These are phyloP conservation scores for Sinodicranocentrus sp. DNA, from an alignment of 2,888 invertebrate genomes.

Conservation along the genomic window DNA sequence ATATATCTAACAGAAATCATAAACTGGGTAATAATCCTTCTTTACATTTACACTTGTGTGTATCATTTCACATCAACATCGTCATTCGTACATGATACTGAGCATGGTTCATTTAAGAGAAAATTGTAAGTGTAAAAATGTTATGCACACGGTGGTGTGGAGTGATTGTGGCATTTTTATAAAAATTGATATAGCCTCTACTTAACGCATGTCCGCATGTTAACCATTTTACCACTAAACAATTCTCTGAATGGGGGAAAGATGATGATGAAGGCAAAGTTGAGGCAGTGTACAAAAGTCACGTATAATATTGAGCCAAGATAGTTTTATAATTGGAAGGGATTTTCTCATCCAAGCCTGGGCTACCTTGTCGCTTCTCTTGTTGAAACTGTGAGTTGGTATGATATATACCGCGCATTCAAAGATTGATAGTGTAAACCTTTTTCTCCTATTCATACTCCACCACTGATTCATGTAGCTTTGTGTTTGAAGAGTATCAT, in stretches of 20 bases:
- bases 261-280: slow-evolving; percentile 29
- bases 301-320: slow-evolving; percentile 67
- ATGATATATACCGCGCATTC: no score
- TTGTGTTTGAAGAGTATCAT: not conserved
- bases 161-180: slow-evolving; percentile 27
- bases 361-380: not conserved
- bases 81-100: no score
- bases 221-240: slow-evolving; percentile 20
- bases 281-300: slow-evolving; percentile 48
- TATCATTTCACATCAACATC: not conserved
- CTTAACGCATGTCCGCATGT: slow-evolving; percentile 61
- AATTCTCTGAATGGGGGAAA: slow-evolving; percentile 22
- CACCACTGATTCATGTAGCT: slow-evolving; percentile 18
- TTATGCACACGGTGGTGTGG: not conserved
- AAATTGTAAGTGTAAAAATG: no score
- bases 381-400: no score
- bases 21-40: no score
- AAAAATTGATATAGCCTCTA: slow-evolving; percentile 13
- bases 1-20: no score
- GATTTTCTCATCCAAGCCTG: slow-evolving; percentile 26
- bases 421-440: no score
- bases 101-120: slow-evolving; percentile 49
- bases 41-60: not conserved
- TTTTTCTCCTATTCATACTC: no score
- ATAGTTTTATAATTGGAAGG: slow-evolving; percentile 58